Percentiles rank a stretch among this genome's conserved stretches.
Conservation (phyloP, 35 echinoderm and acorn worm species). For the Lytechinus pictus region DNA sequence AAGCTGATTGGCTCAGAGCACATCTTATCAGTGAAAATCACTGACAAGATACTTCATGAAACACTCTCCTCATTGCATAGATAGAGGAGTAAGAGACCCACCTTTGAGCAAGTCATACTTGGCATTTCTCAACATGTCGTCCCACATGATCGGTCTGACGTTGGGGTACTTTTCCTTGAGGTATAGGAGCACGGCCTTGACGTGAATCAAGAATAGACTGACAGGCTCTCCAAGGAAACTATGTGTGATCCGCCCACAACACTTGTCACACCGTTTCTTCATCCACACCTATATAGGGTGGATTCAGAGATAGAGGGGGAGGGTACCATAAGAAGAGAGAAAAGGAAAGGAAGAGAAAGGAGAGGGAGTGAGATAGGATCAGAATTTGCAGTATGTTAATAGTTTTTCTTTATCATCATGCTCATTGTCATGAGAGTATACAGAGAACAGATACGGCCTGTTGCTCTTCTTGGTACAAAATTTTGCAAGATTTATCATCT, state of each 20-base stretch:
- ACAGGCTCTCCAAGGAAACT: neutral
- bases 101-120: conserved; percentile 68
- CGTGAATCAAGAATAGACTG: conserved; percentile 66
- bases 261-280: conserved; percentile 45
- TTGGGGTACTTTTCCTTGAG: conserved; percentile 69
- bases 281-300: neutral
- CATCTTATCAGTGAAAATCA: no score
- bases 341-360: neutral
- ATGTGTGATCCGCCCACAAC: conserved; percentile 47
- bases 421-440: no score
- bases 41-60: no score
- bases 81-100: neutral
- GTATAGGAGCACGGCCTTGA: conserved; percentile 65
- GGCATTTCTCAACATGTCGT: conserved; percentile 77
- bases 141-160: conserved; percentile 88
- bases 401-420: no score
- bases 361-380: neutral
- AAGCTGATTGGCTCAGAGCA: no score
- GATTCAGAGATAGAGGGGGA: neutral
- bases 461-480: no score
- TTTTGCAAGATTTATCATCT: no score
- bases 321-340: neutral
- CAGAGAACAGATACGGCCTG: no score
- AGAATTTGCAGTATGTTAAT: no score
- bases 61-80: no score